Conservation (phyloP, 1,140 invertebrate genomes). For the Zaprionus vittiger region DNA sequence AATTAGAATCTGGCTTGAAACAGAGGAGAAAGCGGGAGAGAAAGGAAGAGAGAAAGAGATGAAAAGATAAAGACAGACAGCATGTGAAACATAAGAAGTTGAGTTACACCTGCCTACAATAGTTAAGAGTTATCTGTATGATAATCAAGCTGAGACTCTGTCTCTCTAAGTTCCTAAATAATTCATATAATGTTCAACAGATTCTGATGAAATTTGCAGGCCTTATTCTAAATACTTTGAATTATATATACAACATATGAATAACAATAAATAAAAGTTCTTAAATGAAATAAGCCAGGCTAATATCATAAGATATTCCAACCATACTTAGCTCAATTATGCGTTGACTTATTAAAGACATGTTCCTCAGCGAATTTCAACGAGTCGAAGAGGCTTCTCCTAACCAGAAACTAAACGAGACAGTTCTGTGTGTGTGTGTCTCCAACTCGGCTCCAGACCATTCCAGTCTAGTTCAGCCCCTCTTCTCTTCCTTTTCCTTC, state of each 20-base stretch:
- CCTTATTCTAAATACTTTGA: neutral
- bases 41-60: neutral
- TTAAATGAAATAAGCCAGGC: neutral
- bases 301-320: neutral
- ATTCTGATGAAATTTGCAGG: neutral
- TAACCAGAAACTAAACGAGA: neutral
- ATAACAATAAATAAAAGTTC: too few relatives aligned
- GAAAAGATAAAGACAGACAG: neutral
- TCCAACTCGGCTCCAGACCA: neutral
- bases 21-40: neutral
- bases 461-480: neutral
- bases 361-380: neutral
- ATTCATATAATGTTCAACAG: neutral
- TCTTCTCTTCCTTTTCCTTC: neutral
- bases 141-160: too few relatives aligned
- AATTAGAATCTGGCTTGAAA: constrained; percentile 40
- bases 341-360: neutral
- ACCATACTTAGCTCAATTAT: too few relatives aligned
- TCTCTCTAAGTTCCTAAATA: neutral
- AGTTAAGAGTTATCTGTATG: neutral
- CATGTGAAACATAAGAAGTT: neutral
- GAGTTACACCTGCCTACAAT: neutral
- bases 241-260: neutral
- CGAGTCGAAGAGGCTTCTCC: neutral
- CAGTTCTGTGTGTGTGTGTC: too few relatives aligned